Conservation (phyloP, 2,797 vertebrate species). For the Neopelma chrysocephalum region DNA sequence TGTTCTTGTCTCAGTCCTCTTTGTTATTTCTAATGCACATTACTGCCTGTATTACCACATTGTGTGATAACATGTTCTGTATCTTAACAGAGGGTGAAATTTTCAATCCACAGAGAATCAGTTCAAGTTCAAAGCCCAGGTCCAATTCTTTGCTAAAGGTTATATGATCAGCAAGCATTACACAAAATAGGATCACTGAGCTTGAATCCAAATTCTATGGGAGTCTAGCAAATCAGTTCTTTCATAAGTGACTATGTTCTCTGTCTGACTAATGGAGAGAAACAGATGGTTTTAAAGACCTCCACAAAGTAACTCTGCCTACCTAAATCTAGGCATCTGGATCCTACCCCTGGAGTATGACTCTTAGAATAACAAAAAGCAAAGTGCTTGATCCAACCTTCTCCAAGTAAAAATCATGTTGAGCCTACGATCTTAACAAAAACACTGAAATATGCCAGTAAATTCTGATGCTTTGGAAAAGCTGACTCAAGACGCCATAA, state of each 20-base stretch:
- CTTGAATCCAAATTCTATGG: not conserved
- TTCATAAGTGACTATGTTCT: not conserved
- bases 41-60: not conserved
- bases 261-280: not conserved
- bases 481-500: not conserved
- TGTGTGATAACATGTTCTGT: not conserved
- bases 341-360: not conserved
- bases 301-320: not conserved
- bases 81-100: not conserved
- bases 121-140: not conserved
- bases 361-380: not conserved
- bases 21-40: slow-evolving; percentile 6
- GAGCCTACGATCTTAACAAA: not conserved
- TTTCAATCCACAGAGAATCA: not conserved
- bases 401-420: not conserved
- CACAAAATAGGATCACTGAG: not conserved
- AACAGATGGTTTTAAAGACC: not conserved
- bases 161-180: not conserved
- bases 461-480: not conserved
- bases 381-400: not conserved
- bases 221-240: not conserved
- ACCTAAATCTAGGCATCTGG: not conserved
- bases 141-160: not conserved
- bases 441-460: not conserved
- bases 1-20: slow-evolving; percentile 23